Base-by-base conservation (phyloP, 2,797 vertebrate genomes). In the Streptopelia turtur region DNA sequence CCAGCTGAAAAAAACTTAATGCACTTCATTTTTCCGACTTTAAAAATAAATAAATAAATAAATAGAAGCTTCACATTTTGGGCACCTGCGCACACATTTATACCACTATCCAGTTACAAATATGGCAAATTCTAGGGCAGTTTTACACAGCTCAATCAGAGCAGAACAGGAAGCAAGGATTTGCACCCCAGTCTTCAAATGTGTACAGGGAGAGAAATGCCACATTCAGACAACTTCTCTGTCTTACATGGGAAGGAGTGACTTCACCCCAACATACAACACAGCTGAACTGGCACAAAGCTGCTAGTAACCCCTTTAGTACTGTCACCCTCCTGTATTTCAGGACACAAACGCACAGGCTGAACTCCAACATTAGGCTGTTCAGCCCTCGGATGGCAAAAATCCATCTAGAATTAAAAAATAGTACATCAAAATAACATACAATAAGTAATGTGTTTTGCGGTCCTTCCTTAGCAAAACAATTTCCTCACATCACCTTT, bases 401-500 rank as follows among this genome's bases (percentile, higher is more conserved):
- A 80, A 80, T 66, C 45, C 56, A 83, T 17, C n/a, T 55, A 83
- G 41, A 87, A 89, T 68, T 74, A 4, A 31, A 50, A 85, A 89
- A 39, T 4, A 4, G n/a, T 20, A 64, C 37, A 81, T 57, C 8
- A 31, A 85, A 85, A 53, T 78, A 90, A 59, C 55, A 41, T 14
- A 45, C 16, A 70, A 52, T 60, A 80, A 69, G 60, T n/a, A 82
- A 87, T 10, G 16, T 77, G 64, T 86, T 91, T 75, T 80, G 69
- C n/a, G 47, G 30, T 59, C 43, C 50, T 92, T 69, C 47, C 77
- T 93, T 63, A 60, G 70, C 60, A 77, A 66, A 93, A 82, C 39
- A 23, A 60, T 87, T 64, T 87, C 88, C 81, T 96, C 82, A 91
- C 87, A 89, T 79, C 74, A 93, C 87, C 93, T 97, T 95, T 94